Evolutionary conservation across 2,113 vertebrate genomes (phyloP), one percentile per base, ranked within the genome.

Genomic region (Sceloporus tristichus): DNA sequence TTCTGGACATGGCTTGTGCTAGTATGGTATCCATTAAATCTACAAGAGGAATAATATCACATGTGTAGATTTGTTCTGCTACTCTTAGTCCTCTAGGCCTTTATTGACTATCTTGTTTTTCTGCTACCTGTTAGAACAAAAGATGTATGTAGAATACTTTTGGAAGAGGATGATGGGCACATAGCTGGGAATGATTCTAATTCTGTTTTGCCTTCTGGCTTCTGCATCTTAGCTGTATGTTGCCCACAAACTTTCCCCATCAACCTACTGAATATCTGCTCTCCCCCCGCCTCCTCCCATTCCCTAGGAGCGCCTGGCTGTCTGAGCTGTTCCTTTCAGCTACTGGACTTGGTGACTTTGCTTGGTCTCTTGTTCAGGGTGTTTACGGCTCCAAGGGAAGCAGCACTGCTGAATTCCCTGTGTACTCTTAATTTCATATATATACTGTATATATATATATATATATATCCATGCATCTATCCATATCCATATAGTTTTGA

Each of bases 401-500:
- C 91, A 87, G 85, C 90, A 90, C 91, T 94, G 93, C 94, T 95
- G 91, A 95, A 90, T 96, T 95, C 96, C 96, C 95, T 0, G 2
- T 84, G 23, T 95, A 91, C 95, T 95, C 94, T 96, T 96, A 94
- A 94, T 96, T 97, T 97, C 96, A 96, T 95, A 95, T 62, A 94
- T 96, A 96, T 94, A 34, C n/a, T 96, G 96, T 95, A 96, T 96
- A 96, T 96, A 93, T 96, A 76, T 62, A 65, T 85, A 96, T 96
- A 96, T 96, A 93, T 96, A 76, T 76, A 65, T 85, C 9, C 73
- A 48, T 48, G 48, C 48, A 48, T 48, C 74, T 54, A 85, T 77
- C 74, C 74, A 85, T 85, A 89, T 96, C 96, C 93, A 95, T 95
- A 91, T 92, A 94, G 94, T 95, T 96, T 97, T 96, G 97, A 97